Evolutionary conservation across 1,140 invertebrate species (phyloP), one percentile per base, ranked within the genome.

Genomic region (Tetranychus cinnabarinus): DNA sequence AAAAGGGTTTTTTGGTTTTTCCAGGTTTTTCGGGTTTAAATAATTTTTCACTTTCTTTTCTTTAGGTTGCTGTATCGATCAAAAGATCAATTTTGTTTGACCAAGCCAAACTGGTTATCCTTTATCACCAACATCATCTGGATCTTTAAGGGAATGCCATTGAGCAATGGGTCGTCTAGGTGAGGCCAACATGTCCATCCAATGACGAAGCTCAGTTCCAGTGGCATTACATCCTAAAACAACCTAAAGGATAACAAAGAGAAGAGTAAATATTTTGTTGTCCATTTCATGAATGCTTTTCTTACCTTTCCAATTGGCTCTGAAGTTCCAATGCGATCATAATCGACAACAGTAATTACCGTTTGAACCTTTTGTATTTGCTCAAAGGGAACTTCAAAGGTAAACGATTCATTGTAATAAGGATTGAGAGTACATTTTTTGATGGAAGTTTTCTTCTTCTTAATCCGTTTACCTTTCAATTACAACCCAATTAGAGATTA

Each of bases 391-490:
- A 99, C 92, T 82, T 99, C 96, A 80, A 99, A 99, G 73, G 91
- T 91, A 80, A 99, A 99, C 69, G 95, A 98, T 82, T 99, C 96
- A 81, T 99, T 99, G 82, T 97, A 99, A 81, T 99, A 99, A 67
- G 96, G 95, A 81, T 99, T 99, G 75, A 99, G 82, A 69, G 96
- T 99, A 77, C 93, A 98, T 78, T 99, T 99, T 81, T 99, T 99
- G 78, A 99, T 95, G 71, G 90, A 96, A 65, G 96, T 99, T 81
- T 99, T 99, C 85, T 98, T 99, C 81, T 99, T 99, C 82, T 99
- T 98, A 72, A 99, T 79, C 72, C 96, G 81, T 77, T 99, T 42
- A 6, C 39, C 39, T 42, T 42, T 42, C 10, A 42, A 23, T 23
- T 23, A 23, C 23, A 23, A 23, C 23, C 23, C 39, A 42, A 42